A percentile compares a stretch with the other conserved stretches of the same genome.
Evolutionary conservation across 2,888 invertebrate species (phyloP).

Genomic region (Tridacna crocea): DNA sequence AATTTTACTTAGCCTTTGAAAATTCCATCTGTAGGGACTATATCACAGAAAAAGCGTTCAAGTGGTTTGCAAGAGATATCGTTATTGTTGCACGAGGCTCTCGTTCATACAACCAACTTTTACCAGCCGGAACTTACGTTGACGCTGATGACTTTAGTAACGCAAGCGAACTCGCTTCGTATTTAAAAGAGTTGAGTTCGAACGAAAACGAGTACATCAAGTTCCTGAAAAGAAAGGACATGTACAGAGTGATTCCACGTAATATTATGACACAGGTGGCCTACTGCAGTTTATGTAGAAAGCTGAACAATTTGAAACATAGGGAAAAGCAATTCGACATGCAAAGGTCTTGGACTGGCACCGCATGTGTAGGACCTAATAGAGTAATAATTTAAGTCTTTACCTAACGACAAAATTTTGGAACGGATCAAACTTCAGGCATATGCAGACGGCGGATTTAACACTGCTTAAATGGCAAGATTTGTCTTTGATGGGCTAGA

Average conservation of each 20-base stretch:
- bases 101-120: constrained; percentile 34
- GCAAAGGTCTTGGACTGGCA: background rate
- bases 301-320: constrained; percentile 35
- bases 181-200: constrained; percentile 33
- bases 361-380: no score
- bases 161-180: constrained; percentile 36
- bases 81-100: constrained; percentile 55
- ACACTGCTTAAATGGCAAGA: no score
- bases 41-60: constrained; percentile 61
- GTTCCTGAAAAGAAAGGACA: constrained; percentile 27
- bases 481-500: no score
- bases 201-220: constrained; percentile 39
- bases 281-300: constrained; percentile 45
- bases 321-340: constrained; percentile 27
- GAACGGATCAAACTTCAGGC: no score
- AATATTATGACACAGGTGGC: constrained; percentile 23
- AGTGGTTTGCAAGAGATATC: constrained; percentile 51
- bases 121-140: constrained; percentile 53
- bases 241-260: constrained; percentile 4
- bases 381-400: no score
- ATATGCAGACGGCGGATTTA: no score
- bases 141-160: constrained; percentile 50
- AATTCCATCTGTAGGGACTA: constrained; percentile 62
- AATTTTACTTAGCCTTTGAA: constrained; percentile 65
- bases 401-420: no score